Evolutionary conservation across 2,797 vertebrate genomes (phyloP), one percentile per base, ranked within the genome.

Genomic region (Meda fulgida): DNA sequence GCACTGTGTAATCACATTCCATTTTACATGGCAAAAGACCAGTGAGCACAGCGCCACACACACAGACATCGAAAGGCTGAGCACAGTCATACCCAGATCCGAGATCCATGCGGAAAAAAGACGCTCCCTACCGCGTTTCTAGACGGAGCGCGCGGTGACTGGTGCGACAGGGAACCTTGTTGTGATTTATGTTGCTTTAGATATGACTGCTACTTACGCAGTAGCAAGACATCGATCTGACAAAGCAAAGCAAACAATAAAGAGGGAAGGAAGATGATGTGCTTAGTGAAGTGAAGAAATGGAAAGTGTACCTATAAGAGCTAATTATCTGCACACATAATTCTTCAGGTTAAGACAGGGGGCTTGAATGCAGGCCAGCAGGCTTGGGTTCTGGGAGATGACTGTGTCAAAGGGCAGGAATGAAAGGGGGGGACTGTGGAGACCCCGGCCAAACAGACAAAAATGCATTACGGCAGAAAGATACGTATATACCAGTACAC

Each of bases 201-300:
- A 93, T 94, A 93, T 94, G 94, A 95, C 94, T 92, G 94, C 95
- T 94, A 94, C 94, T 95, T 95, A 95, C 94, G 93, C 93, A 92
- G 94, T 95, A 94, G 95, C 95, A 95, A 95, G 93, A 95, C 95
- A 95, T 96, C 93, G 94, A 96, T 95, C 94, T 95, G 95, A 95
- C 95, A 95, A 94, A 95, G 94, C 94, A 95, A 95, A 95, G 93
- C 94, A 95, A 95, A 96, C 94, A 95, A 95, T 95, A 95, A 95
- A 96, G 94, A 95, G 94, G 93, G 93, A 92, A 94, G 93, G 94
- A 95, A 95, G 94, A 95, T 95, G 94, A 95, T 95, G 95, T 95
- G 95, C 94, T 93, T 94, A 95, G 94, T 93, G 93, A 94, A 95
- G 95, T 95, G 94, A 93, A 94, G 94, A 95, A 94, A 95, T 94